Conservation (phyloP, 2,797 vertebrate genomes). For the Chaetophractus vellerosus region DNA sequence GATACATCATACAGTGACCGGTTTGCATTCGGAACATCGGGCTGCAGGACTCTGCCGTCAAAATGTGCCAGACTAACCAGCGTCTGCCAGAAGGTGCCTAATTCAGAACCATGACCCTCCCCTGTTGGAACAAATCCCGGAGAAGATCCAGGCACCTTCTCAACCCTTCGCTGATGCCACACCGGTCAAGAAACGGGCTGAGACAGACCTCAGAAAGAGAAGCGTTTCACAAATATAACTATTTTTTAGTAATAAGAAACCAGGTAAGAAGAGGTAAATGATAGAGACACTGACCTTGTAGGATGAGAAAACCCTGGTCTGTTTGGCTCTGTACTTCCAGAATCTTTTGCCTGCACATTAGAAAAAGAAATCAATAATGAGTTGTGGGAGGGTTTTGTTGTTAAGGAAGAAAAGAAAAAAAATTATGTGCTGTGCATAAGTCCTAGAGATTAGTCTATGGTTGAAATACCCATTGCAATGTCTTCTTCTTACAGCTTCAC, state of each 20-base stretch:
- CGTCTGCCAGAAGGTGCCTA: neutral
- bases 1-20: neutral
- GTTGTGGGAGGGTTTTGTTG: neutral
- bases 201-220: neutral
- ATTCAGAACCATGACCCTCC: neutral
- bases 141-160: neutral
- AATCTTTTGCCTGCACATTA: neutral
- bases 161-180: neutral
- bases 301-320: neutral
- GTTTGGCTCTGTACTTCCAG: conserved; percentile 8
- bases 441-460: neutral
- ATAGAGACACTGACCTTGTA: neutral
- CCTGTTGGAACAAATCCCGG: neutral
- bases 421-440: neutral
- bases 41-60: neutral
- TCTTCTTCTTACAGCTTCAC: neutral
- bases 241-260: conserved; percentile 19
- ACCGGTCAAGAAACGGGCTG: neutral
- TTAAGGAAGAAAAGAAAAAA: neutral
- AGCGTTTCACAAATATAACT: neutral
- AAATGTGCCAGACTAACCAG: neutral
- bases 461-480: neutral
- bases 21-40: neutral
- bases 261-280: neutral
- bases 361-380: conserved; percentile 6